phyloP scores from a whole-genome alignment of 2,888 invertebrate genomes.

The Charanyca ferruginea region DNA sequence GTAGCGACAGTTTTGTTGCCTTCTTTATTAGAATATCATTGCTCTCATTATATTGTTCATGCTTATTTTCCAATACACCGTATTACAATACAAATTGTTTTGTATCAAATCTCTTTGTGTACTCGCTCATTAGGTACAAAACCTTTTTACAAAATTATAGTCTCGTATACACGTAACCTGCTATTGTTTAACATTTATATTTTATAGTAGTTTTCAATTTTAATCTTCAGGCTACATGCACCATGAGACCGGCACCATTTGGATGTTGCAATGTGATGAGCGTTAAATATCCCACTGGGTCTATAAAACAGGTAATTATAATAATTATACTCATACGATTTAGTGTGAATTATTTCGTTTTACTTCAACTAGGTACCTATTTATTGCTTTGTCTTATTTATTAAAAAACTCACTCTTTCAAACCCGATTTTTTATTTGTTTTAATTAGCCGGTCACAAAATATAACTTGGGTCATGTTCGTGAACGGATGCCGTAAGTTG shows the following conservation, averaged over 20 bases:
- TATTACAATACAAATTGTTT: slow-evolving; percentile 4
- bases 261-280: slow-evolving; percentile 99
- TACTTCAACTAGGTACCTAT: neutral
- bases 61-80: slow-evolving; percentile 21
- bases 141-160: no score
- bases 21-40: no score
- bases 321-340: neutral
- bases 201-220: neutral
- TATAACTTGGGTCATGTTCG: no score
- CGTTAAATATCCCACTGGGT: slow-evolving; percentile 89
- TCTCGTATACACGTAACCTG: no score
- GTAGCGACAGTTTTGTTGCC: slow-evolving; percentile 4
- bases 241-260: no score
- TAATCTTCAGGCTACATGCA: no score
- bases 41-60: no score
- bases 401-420: neutral
- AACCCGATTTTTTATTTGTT: no score
- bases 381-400: no score
- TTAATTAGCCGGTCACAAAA: no score
- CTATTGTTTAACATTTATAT: neutral
- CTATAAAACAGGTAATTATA: slow-evolving; percentile 89
- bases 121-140: neutral
- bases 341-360: neutral
- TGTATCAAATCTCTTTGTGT: slow-evolving; percentile 16
- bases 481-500: no score